A percentile compares a stretch with the other conserved stretches of the same genome.
These are phyloP conservation scores for Amblyraja radiata DNA, from an alignment of 2,797 vertebrate species.

Conservation along the genomic window DNA sequence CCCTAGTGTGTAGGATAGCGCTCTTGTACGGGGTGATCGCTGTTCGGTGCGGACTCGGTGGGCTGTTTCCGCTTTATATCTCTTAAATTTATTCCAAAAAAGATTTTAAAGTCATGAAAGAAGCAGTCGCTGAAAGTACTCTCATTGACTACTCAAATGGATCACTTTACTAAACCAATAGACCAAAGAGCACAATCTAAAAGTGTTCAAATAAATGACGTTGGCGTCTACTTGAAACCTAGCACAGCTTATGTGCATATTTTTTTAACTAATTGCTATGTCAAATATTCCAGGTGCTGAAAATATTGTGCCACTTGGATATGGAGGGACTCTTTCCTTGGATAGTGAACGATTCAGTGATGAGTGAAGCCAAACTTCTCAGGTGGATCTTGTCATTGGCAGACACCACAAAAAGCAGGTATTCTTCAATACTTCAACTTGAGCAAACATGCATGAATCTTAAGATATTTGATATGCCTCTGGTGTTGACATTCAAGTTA, in stretches of 20 bases:
- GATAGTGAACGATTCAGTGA: constrained; percentile 50
- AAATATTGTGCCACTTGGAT: constrained; percentile 62
- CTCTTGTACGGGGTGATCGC: too few relatives aligned
- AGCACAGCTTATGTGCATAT: background rate
- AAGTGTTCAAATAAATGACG: background rate
- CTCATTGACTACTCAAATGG: background rate
- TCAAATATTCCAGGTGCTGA: constrained; percentile 63
- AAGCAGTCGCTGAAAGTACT: background rate
- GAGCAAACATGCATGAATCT: background rate
- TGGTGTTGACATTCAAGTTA: background rate
- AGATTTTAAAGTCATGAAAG: background rate
- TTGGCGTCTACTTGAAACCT: constrained; percentile 3
- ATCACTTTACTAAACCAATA: constrained; percentile 2
- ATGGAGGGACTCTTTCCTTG: constrained; percentile 58
- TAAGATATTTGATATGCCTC: background rate
- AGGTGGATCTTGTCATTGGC: constrained; percentile 63
- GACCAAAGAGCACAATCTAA: background rate
- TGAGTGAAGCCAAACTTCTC: constrained; percentile 65
- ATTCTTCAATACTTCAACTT: constrained; percentile 39
- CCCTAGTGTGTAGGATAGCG: too few relatives aligned
- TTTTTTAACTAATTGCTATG: constrained; percentile 20
- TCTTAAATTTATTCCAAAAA: too few relatives aligned
- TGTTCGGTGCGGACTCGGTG: too few relatives aligned
- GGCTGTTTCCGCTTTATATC: too few relatives aligned
- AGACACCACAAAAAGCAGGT: constrained; percentile 68